Conservation (phyloP, 2,113 vertebrate genomes). For the Ciconia boyciana region DNA sequence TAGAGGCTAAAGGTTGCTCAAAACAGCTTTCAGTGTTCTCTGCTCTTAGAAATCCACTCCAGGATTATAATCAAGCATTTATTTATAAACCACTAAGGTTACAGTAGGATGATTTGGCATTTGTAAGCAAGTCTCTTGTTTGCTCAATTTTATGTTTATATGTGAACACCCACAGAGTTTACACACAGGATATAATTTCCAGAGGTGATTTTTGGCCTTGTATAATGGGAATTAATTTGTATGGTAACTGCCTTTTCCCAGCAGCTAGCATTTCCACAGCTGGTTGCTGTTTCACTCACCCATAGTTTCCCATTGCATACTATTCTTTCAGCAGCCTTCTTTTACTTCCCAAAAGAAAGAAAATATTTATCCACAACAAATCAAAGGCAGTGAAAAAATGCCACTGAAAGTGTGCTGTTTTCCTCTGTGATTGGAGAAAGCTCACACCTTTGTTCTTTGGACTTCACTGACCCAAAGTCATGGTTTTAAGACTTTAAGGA, state of each 20-base stretch:
- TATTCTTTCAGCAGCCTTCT: neutral
- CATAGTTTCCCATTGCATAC: neutral
- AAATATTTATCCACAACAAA: neutral
- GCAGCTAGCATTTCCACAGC: constrained; percentile 22
- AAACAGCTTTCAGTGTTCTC: neutral
- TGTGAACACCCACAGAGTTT: constrained; percentile 2
- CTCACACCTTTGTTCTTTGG: neutral
- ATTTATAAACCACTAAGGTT: constrained; percentile 8
- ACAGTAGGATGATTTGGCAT: neutral
- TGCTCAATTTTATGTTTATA: neutral
- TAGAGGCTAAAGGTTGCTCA: neutral
- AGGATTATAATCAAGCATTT: constrained; percentile 2
- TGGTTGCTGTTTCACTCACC: neutral
- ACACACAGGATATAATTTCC: neutral
- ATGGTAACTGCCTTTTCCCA: neutral
- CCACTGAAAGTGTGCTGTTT: neutral
- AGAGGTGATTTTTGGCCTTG: constrained; percentile 15
- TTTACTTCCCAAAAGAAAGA: neutral
- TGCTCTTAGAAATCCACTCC: neutral
- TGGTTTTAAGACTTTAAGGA: neutral
- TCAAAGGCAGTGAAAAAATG: neutral
- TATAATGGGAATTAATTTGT: neutral
- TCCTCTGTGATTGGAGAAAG: neutral
- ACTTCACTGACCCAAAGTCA: neutral
- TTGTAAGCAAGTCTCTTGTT: neutral